Conservation (phyloP, 35 echinoderm and acorn worm species). For the Ptychodera flava region DNA sequence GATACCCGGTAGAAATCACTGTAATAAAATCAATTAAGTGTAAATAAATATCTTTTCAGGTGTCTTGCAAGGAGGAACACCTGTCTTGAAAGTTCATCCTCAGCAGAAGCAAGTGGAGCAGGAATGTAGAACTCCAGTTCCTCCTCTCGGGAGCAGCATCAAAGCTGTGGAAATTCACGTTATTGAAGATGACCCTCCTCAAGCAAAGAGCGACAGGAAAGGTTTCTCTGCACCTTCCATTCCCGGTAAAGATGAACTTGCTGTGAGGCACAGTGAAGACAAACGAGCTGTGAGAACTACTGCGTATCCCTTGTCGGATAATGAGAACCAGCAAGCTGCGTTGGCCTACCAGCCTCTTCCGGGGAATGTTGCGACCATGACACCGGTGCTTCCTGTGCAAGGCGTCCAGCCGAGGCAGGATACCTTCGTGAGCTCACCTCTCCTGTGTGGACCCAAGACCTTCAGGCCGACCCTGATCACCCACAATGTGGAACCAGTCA, state of each 20-base stretch:
- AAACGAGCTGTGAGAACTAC: neutral
- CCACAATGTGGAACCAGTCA: neutral
- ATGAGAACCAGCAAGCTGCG: neutral
- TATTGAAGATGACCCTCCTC: neutral
- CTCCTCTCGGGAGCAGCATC: neutral
- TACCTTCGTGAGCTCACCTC: neutral
- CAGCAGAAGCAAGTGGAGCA: neutral
- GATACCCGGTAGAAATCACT: no score
- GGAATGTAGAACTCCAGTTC: neutral
- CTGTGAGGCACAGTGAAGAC: neutral
- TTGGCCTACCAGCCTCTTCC: no score
- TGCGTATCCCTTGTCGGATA: neutral
- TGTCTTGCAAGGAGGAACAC: neutral
- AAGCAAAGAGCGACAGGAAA: no score
- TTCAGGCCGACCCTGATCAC: neutral
- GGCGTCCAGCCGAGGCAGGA: neutral
- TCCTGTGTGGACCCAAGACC: neutral
- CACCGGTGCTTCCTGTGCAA: neutral
- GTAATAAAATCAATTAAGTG: no score
- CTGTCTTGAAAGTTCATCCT: neutral
- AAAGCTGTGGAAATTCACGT: neutral
- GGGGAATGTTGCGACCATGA: no score
- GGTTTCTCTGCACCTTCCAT: no score
- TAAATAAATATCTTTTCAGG: no score
- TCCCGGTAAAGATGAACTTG: no score